Percentiles rank a stretch among this genome's conserved stretches.
Conservation (phyloP, 2,797 vertebrate species). For the Crocodylus rhombifer region DNA sequence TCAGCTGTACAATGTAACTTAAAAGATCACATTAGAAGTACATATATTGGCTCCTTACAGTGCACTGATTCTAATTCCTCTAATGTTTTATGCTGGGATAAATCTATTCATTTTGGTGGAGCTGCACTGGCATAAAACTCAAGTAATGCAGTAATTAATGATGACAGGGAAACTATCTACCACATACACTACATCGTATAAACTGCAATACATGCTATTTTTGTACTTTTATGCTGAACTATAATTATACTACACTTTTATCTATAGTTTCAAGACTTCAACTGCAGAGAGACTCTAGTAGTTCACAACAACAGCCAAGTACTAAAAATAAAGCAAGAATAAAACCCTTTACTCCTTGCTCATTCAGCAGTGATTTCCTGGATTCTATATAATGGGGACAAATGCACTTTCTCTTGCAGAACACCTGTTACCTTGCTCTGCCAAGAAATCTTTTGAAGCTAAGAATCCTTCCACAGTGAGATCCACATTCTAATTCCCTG, state of each 20-base stretch:
- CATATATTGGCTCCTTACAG: not conserved
- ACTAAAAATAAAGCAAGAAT: constrained; percentile 18
- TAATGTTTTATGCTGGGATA: not conserved
- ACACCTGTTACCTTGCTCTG: constrained; percentile 35
- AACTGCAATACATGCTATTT: not conserved
- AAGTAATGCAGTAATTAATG: not conserved
- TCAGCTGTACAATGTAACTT: not conserved
- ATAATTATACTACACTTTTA: not conserved
- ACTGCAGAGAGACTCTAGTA: not conserved
- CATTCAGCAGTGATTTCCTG: constrained; percentile 31
- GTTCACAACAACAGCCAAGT: not conserved
- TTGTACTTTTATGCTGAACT: not conserved
- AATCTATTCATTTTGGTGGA: not conserved
- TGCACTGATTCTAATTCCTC: not conserved
- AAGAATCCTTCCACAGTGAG: not conserved
- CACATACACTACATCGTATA: not conserved
- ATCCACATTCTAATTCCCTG: not conserved
- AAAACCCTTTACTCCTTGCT: not conserved
- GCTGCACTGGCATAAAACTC: not conserved
- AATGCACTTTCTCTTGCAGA: constrained; percentile 27
- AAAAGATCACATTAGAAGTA: not conserved
- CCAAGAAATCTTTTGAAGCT: constrained; percentile 29
- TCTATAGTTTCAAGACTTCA: not conserved
- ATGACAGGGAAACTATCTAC: not conserved
- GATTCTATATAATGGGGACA: not conserved